Percentiles rank a stretch among this genome's conserved stretches.
phyloP scores from a whole-genome alignment of 2,797 vertebrate genomes.

The Muscicapa comitata region DNA sequence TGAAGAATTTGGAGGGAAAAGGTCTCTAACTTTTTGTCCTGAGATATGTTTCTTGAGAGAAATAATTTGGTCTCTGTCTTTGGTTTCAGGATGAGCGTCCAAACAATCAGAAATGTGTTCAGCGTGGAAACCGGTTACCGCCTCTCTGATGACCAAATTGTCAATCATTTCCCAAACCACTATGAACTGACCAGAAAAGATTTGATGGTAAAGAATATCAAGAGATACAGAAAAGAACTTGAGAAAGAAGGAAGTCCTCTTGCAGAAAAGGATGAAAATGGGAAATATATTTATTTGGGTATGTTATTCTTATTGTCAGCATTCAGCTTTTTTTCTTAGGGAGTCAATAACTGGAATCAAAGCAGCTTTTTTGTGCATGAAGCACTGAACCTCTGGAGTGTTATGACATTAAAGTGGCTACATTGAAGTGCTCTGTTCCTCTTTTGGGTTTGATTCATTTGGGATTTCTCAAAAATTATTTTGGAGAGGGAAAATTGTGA shows the following conservation, averaged over 20 bases:
- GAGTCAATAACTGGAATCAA: background rate
- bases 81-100: conserved; percentile 92
- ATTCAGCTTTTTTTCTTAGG: background rate
- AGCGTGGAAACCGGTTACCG: conserved; percentile 95
- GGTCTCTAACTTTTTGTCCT: background rate
- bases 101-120: conserved; percentile 95
- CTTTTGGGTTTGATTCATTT: background rate
- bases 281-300: conserved; percentile 95
- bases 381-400: background rate
- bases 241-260: conserved; percentile 92
- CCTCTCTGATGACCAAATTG: conserved; percentile 95
- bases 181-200: conserved; percentile 97
- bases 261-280: conserved; percentile 95
- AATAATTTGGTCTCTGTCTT: background rate
- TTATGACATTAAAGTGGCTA: background rate
- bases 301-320: background rate
- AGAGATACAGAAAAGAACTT: conserved; percentile 93
- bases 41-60: background rate
- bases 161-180: conserved; percentile 98
- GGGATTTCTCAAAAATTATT: background rate
- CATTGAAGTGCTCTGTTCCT: background rate
- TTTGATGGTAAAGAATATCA: conserved; percentile 99
- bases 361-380: background rate
- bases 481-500: background rate
- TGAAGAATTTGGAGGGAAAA: background rate